phyloP scores from a whole-genome alignment of 2,888 invertebrate genomes.

The Gasteruption jaculator region DNA sequence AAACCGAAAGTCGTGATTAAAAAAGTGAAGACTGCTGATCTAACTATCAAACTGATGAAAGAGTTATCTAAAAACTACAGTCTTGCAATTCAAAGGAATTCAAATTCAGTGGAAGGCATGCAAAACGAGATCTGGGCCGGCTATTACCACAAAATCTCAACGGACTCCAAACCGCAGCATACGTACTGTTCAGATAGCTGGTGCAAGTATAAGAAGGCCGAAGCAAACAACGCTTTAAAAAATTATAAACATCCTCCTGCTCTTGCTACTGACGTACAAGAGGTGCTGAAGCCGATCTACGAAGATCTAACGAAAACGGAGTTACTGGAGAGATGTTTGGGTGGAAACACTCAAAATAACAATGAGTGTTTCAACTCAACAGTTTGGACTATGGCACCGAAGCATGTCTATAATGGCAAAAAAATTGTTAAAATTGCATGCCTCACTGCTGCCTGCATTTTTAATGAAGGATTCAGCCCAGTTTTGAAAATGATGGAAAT shows the following conservation, averaged over 20 bases:
- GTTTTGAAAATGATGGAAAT: slow-evolving; percentile 12
- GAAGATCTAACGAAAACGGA: slow-evolving; percentile 18
- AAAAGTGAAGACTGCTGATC: slow-evolving; percentile 4
- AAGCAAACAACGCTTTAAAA: slow-evolving; percentile 19
- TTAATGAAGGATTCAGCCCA: slow-evolving; percentile 10
- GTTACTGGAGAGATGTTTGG: slow-evolving; percentile 22
- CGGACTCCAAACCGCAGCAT: slow-evolving; percentile 25
- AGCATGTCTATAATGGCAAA: slow-evolving; percentile 21
- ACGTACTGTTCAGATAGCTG: slow-evolving; percentile 20
- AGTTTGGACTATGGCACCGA: slow-evolving; percentile 21
- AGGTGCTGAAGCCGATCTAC: slow-evolving; percentile 21
- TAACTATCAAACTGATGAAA: slow-evolving; percentile 24
- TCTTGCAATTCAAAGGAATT: slow-evolving; percentile 25
- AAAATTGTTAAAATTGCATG: slow-evolving; percentile 23
- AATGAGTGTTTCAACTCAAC: slow-evolving; percentile 20
- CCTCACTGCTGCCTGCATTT: slow-evolving; percentile 17
- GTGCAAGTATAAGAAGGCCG: slow-evolving; percentile 16
- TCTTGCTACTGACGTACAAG: slow-evolving; percentile 17
- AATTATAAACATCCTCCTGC: slow-evolving; percentile 19
- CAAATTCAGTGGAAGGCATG: slow-evolving; percentile 17
- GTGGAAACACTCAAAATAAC: slow-evolving; percentile 23
- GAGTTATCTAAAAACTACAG: slow-evolving; percentile 28
- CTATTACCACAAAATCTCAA: slow-evolving; percentile 23
- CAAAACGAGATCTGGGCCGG: slow-evolving; percentile 20
- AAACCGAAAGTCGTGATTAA: not conserved